phyloP scores from a whole-genome alignment of 2,888 invertebrate genomes.

The Drosophila demipolita region DNA sequence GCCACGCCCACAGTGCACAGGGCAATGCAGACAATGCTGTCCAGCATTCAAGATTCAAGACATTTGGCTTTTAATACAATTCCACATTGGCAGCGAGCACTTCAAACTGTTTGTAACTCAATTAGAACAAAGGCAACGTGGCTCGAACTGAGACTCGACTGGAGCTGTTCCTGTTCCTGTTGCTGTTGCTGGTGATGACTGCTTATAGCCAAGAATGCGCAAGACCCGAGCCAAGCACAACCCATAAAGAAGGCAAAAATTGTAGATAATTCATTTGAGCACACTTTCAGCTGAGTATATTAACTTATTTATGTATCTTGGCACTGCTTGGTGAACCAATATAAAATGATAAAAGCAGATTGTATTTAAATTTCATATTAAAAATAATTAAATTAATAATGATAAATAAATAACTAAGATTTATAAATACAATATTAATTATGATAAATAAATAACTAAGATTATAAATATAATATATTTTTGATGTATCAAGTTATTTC shows the following conservation, averaged over 20 bases:
- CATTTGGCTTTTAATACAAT: conserved; percentile 67
- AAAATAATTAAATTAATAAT: background rate
- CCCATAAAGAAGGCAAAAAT: conserved; percentile 69
- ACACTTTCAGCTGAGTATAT: conserved; percentile 22
- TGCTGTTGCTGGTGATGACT: conserved; percentile 23
- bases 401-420: background rate
- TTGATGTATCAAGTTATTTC: too few species aligned
- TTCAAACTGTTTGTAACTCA: conserved; percentile 71
- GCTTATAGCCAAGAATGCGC: conserved; percentile 26
- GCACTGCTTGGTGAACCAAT: background rate
- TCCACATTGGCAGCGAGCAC: conserved; percentile 49
- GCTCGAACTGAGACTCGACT: conserved; percentile 15
- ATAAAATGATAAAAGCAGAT: background rate
- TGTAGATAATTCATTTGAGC: conserved; percentile 76
- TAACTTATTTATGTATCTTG: background rate
- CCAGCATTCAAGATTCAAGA: conserved; percentile 42
- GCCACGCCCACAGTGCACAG: conserved; percentile 13
- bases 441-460: too few species aligned
- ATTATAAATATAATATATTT: too few species aligned
- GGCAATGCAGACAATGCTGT: background rate
- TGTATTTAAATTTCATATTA: background rate
- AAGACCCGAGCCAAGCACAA: conserved; percentile 22
- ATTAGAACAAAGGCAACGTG: conserved; percentile 69
- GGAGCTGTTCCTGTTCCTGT: conserved; percentile 13
- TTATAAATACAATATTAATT: too few species aligned